Evolutionary conservation across 2,797 vertebrate genomes (phyloP), one percentile per base, ranked within the genome.

Genomic region (Mastacembelus armatus): DNA sequence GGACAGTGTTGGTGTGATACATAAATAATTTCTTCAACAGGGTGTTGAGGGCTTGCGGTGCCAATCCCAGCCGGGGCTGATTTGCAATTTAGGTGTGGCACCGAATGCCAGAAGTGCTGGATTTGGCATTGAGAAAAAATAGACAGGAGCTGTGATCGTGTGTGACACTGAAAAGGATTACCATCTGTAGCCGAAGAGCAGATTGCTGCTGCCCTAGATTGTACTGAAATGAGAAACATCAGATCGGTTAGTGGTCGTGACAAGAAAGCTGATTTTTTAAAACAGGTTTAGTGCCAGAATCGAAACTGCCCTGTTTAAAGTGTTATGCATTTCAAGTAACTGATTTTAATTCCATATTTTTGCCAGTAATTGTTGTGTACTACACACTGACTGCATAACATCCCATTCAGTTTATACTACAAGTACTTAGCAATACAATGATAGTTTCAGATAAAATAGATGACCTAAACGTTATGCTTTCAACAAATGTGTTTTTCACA

Each of bases 11-110:
- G 44, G 65, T 86, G 74, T 78, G 85, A 89, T 89, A 82, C 85
- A 88, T 90, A 82, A 91, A 90, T 91, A 89, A 91, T 91, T 90
- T 88, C 84, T 87, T 51, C 71, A 73, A 80, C 71, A 61, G 77
- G 77, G 80, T 77, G 76, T 81, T 33, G 30, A 70, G 55, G 66
- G 77, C 65, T 74, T 10, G 66, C 15, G 14, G 65, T 85, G 84
- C 51, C 83, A 75, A 74, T 83, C 59, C 77, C 68, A 44, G 64
- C 60, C 5, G 7, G 58, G 75, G 60, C 70, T 84, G 83, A 88
- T 90, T 90, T 90, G 78, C 82, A 88, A 84, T 89, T 84, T 82
- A 80, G 83, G 85, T 84, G 79, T 85, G 77, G 84, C 71, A 80
- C 74, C 69, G 73, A 84, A 81, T 71, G 81, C 84, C 76, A 77